phyloP scores from a whole-genome alignment of 2,113 vertebrate genomes.

The Hassar affinis region DNA sequence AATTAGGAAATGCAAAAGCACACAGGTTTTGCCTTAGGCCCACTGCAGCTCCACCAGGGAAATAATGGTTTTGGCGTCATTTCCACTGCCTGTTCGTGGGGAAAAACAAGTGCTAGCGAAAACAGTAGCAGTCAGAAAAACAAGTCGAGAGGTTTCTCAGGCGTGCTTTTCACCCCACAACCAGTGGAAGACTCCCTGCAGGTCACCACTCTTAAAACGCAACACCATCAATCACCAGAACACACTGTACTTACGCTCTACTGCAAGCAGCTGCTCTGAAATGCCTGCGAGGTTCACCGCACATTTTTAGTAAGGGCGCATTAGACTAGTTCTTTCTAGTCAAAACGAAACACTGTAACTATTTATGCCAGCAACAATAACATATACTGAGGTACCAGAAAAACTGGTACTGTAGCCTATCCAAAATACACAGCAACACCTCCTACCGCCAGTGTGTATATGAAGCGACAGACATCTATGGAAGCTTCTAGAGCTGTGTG shows the following conservation, averaged over 20 bases:
- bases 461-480: no score
- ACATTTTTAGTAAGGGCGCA: background rate
- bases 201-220: constrained; percentile 8
- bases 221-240: background rate
- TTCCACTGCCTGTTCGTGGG: background rate
- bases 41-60: background rate
- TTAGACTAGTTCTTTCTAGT: constrained; percentile 6
- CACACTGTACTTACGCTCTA: constrained; percentile 10
- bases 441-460: no score
- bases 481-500: no score
- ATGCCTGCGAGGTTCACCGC: background rate
- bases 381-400: no score
- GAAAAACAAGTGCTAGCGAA: background rate
- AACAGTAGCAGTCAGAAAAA: background rate
- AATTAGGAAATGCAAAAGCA: background rate
- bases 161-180: constrained; percentile 12
- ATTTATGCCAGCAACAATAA: background rate
- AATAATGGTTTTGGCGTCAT: constrained; percentile 8
- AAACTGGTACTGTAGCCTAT: no score
- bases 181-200: background rate
- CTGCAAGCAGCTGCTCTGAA: constrained; percentile 2
- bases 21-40: background rate
- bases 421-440: no score
- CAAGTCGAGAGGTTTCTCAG: constrained; percentile 24
- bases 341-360: background rate